phyloP scores from a whole-genome alignment of 37 sponge, comb jelly and placozoan genomes.

The Agelas oroides region DNA sequence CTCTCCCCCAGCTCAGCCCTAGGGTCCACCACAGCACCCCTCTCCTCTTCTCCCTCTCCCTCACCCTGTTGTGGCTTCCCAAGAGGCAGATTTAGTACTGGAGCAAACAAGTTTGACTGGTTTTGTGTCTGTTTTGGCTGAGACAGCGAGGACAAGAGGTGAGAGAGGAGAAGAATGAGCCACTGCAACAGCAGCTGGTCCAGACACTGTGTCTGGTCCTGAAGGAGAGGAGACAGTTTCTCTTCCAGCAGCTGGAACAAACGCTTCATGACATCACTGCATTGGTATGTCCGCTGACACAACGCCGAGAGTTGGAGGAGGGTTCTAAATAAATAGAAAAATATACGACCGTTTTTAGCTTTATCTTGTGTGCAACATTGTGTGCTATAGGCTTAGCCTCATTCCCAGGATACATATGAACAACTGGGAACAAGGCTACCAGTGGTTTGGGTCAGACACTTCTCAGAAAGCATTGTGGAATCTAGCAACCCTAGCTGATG shows the following conservation, averaged over 20 bases:
- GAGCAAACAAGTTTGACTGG: slow-evolving; percentile 29
- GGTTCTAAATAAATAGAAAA: slow-evolving; percentile 15
- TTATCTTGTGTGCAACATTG: too few species aligned
- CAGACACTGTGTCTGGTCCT: background rate
- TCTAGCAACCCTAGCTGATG: too few species aligned
- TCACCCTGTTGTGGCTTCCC: background rate
- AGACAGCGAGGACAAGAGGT: slow-evolving; percentile 51
- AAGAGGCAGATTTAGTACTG: background rate
- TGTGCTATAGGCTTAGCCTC: too few species aligned
- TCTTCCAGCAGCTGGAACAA: slow-evolving; percentile 29
- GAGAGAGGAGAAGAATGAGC: slow-evolving; percentile 60
- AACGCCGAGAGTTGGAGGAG: slow-evolving; percentile 67
- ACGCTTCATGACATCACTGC: slow-evolving; percentile 30
- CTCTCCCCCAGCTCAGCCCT: slow-evolving; percentile 5
- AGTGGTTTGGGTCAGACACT: too few species aligned
- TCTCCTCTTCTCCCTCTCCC: background rate
- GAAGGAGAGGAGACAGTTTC: slow-evolving; percentile 9
- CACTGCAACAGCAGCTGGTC: slow-evolving; percentile 49
- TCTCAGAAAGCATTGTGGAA: too few species aligned
- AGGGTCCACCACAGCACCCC: background rate
- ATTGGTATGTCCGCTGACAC: slow-evolving; percentile 45
- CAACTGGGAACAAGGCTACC: too few species aligned
- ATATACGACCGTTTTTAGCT: too few species aligned
- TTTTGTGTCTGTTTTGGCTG: background rate
- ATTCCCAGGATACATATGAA: too few species aligned